phyloP scores from a whole-genome alignment of 2,888 invertebrate species.

The Melangyna quadrimaculata region DNA sequence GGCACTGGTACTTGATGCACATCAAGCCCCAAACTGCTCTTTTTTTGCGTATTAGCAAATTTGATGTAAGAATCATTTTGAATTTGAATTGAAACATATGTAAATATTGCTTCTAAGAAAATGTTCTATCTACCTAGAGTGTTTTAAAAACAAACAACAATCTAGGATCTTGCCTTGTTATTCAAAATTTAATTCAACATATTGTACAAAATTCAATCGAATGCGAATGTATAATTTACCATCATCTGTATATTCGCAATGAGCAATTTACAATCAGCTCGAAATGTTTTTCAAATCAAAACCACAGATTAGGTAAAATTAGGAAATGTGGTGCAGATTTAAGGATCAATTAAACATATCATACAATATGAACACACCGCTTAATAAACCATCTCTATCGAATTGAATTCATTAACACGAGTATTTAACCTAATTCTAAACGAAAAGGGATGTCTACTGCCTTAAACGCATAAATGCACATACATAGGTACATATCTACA shows the following conservation, averaged over 20 bases:
- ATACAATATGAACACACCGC: conserved; percentile 15
- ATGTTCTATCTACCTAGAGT: too few relatives aligned
- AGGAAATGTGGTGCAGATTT: neutral
- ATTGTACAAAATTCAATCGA: too few relatives aligned
- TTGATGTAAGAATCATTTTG: too few relatives aligned
- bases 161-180: too few relatives aligned
- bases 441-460: neutral
- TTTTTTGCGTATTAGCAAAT: too few relatives aligned
- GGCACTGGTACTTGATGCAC: too few relatives aligned
- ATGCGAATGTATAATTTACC: too few relatives aligned
- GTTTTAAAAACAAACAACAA: too few relatives aligned
- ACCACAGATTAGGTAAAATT: neutral
- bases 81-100: too few relatives aligned
- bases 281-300: neutral
- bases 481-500: neutral
- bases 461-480: neutral
- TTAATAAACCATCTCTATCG: neutral
- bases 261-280: neutral
- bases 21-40: too few relatives aligned
- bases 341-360: conserved; percentile 1
- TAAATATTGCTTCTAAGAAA: too few relatives aligned
- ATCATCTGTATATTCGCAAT: neutral
- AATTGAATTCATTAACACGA: conserved; percentile 44
- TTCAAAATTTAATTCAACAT: too few relatives aligned
- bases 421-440: conserved; percentile 14